These are phyloP conservation scores for Lycia hirtaria DNA, from an alignment of 2,888 invertebrate species.

Conservation along the genomic window DNA sequence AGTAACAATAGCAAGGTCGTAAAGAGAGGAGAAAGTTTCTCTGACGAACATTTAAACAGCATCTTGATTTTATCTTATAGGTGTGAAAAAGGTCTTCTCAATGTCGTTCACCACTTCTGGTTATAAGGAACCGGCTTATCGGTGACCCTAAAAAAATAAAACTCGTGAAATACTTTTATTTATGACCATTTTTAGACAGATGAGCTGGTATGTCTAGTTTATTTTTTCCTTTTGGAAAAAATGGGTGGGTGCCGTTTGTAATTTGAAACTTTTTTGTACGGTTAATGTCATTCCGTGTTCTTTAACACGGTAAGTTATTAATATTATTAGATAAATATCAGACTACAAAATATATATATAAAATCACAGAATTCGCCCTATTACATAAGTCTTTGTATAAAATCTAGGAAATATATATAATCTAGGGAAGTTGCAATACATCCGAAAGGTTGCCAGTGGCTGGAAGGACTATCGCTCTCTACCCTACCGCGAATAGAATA, in stretches of 20 bases:
- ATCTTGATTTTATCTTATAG: background rate
- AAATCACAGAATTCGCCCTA: too few relatives aligned
- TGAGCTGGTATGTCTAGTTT: background rate
- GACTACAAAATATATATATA: too few relatives aligned
- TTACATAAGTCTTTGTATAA: too few relatives aligned
- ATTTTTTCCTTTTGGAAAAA: background rate
- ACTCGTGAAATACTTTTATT: slow-evolving; percentile 10
- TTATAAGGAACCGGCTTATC: slow-evolving; percentile 17
- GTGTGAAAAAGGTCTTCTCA: slow-evolving; percentile 29
- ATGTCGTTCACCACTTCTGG: slow-evolving; percentile 18
- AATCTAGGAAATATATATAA: too few relatives aligned
- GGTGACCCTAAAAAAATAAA: slow-evolving; percentile 22
- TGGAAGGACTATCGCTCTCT: too few relatives aligned
- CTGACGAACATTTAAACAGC: background rate
- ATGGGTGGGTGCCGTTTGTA: background rate
- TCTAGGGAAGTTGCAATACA: too few relatives aligned
- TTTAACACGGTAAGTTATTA: background rate
- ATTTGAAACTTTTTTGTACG: slow-evolving; percentile 4
- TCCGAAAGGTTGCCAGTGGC: too few relatives aligned
- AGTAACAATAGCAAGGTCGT: background rate
- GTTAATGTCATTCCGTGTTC: slow-evolving; percentile 2
- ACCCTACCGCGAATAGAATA: too few relatives aligned
- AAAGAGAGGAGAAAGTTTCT: slow-evolving; percentile 3
- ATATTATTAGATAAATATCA: too few relatives aligned
- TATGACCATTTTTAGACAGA: slow-evolving; percentile 1